Evolutionary conservation across 2,797 vertebrate species (phyloP).

Genomic region (Cichlasoma orientale): DNA sequence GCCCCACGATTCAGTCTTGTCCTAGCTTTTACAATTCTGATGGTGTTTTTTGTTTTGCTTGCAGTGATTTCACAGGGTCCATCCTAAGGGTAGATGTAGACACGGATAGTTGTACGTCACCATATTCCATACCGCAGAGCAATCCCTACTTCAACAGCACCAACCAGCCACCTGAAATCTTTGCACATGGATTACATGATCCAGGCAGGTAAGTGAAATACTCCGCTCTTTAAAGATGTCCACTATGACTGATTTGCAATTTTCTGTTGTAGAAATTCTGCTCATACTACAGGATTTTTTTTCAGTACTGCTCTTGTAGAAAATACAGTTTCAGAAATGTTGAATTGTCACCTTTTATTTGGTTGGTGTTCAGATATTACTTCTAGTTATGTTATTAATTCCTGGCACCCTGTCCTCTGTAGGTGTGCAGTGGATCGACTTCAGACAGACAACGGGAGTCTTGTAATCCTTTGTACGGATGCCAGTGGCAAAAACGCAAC

Average conservation of each 20-base stretch:
- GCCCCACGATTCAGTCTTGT: conserved; percentile 6
- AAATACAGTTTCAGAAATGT: conserved; percentile 8
- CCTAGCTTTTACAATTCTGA: conserved; percentile 24
- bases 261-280: not conserved
- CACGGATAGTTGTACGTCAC: conserved; percentile 87
- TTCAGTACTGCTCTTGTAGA: not conserved
- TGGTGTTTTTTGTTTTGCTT: conserved; percentile 56
- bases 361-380: not conserved
- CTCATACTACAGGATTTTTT: not conserved
- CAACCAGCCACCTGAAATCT: conserved; percentile 98
- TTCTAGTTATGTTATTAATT: conserved; percentile 5
- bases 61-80: conserved; percentile 98
- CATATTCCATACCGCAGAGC: conserved; percentile 91
- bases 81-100: conserved; percentile 94
- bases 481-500: conserved; percentile 92
- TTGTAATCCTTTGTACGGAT: conserved; percentile 95
- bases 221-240: not conserved
- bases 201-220: conserved; percentile 92
- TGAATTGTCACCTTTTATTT: not conserved
- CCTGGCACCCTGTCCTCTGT: conserved; percentile 16
- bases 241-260: not conserved
- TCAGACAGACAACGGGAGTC: conserved; percentile 89
- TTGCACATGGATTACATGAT: conserved; percentile 95
- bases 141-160: conserved; percentile 99
- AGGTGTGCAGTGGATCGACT: conserved; percentile 95